Conservation (phyloP, 35 echinoderm and acorn worm species). For the Eucidaris tribuloides region DNA sequence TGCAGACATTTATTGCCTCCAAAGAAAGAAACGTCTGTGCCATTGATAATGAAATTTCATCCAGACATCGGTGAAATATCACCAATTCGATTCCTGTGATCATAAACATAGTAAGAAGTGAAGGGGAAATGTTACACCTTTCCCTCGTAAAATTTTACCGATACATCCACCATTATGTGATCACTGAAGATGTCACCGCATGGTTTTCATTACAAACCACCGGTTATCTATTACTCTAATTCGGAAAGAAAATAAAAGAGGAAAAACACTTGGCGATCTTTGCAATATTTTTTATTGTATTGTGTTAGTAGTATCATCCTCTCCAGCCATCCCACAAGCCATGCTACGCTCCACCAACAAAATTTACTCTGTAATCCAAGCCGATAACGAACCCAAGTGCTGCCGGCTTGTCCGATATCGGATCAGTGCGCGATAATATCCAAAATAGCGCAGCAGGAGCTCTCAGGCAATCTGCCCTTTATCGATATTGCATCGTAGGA, state of each 20-base stretch:
- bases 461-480: constrained; percentile 1
- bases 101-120: not conserved
- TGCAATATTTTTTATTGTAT: not conserved
- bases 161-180: not conserved
- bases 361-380: constrained; percentile 22
- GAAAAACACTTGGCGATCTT: not conserved
- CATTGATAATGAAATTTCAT: constrained; percentile 7
- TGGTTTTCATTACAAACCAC: not conserved
- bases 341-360: not conserved
- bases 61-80: not conserved
- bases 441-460: constrained; percentile 2
- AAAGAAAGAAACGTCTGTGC: not conserved
- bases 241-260: not conserved
- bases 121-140: constrained; percentile 9
- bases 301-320: not conserved
- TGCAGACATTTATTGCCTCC: constrained; percentile 1
- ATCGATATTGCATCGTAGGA: constrained; percentile 19
- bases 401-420: constrained; percentile 7
- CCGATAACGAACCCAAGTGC: constrained; percentile 19
- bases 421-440: constrained; percentile 5
- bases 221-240: constrained; percentile 4
- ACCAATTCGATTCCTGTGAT: not conserved
- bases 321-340: not conserved
- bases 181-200: not conserved
- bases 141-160: not conserved